These are phyloP conservation scores for Biston stratarius DNA, from an alignment of 2,888 invertebrate species.

Conservation along the genomic window DNA sequence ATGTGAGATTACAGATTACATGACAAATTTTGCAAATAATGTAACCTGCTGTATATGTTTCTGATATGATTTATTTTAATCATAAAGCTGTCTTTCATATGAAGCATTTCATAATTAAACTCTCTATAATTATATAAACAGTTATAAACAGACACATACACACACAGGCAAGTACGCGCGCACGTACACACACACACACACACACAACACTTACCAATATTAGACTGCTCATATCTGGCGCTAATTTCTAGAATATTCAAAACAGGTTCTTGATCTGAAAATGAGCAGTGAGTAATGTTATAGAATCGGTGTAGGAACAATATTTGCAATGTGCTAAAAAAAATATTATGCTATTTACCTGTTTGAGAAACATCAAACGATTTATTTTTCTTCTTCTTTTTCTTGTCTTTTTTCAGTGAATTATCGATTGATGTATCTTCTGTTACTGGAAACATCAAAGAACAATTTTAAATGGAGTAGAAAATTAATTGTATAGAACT, in stretches of 20 bases:
- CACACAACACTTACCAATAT: neutral
- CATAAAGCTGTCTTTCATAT: no score
- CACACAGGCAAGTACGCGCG: no score
- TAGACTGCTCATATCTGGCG: constrained; percentile 4
- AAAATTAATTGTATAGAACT: no score
- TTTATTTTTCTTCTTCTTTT: constrained; percentile 41
- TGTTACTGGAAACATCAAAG: constrained; percentile 20
- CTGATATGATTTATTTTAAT: no score
- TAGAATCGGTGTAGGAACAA: neutral
- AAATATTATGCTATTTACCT: neutral
- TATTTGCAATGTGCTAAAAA: neutral
- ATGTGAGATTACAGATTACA: no score
- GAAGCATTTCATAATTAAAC: no score
- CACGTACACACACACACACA: no score
- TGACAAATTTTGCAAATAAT: no score
- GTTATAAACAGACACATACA: no score
- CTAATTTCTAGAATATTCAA: constrained; percentile 2
- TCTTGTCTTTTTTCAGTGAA: constrained; percentile 35
- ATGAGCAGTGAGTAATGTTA: neutral
- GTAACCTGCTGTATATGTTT: no score
- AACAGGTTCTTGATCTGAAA: constrained; percentile 3
- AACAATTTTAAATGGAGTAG: neutral
- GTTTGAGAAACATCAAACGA: constrained; percentile 21
- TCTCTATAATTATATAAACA: no score
- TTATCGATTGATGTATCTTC: constrained; percentile 22